Evolutionary conservation across 2,797 vertebrate genomes (phyloP).

Genomic region (Potorous gilbertii): DNA sequence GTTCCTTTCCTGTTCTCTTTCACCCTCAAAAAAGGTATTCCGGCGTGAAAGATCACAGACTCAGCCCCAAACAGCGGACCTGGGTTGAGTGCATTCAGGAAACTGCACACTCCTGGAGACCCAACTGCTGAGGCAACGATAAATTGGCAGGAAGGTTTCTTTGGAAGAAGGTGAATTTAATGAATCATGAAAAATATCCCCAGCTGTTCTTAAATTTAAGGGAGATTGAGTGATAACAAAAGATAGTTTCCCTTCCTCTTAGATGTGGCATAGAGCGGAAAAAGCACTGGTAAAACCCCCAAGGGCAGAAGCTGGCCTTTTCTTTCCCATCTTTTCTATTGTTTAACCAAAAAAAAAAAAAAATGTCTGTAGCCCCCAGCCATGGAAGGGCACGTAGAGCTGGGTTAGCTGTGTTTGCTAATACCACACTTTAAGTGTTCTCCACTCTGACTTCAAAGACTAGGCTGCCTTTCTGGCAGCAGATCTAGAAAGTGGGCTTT

Average conservation of each 20-base stretch:
- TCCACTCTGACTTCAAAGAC: constrained; percentile 75
- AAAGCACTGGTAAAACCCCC: constrained; percentile 81
- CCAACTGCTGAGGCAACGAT: constrained; percentile 85
- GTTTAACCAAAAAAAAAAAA: constrained; percentile 71
- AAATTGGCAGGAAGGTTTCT: constrained; percentile 88
- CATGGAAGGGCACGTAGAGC: constrained; percentile 76
- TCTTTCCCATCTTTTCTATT: constrained; percentile 84
- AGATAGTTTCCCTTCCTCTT: constrained; percentile 86
- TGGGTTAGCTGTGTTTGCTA: constrained; percentile 83
- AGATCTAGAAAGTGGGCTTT: constrained; percentile 60
- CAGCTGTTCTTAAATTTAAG: constrained; percentile 91
- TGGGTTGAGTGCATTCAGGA: constrained; percentile 84
- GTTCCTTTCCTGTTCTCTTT: constrained; percentile 75
- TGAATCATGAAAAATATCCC: constrained; percentile 89
- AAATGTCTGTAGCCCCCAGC: constrained; percentile 76
- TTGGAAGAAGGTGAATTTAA: constrained; percentile 89
- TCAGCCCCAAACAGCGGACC: constrained; percentile 82
- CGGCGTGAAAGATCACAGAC: constrained; percentile 80
- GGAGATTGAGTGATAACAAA: constrained; percentile 89
- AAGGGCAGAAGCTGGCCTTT: constrained; percentile 85
- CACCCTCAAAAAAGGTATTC: constrained; percentile 81
- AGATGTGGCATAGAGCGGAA: constrained; percentile 87
- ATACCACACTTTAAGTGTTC: constrained; percentile 79
- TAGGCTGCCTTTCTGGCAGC: constrained; percentile 51
- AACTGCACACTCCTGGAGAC: constrained; percentile 83